phyloP scores from a whole-genome alignment of 2,888 invertebrate species.

The Microctonus brassicae region DNA sequence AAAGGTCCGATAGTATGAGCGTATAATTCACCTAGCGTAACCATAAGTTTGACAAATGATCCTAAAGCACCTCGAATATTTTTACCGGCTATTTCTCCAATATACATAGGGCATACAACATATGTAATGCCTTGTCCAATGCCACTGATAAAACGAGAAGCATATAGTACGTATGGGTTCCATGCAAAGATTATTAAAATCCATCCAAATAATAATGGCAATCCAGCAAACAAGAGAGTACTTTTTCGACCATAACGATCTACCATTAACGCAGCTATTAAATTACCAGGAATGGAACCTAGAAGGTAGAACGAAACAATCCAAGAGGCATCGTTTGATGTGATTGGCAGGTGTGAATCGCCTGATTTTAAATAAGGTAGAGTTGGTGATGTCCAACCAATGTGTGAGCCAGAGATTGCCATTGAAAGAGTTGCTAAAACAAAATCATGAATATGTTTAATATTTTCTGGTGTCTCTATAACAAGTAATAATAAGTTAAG shows the following conservation, averaged over 20 bases:
- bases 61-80: constrained; percentile 72
- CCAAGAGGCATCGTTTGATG: constrained; percentile 66
- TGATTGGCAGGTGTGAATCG: constrained; percentile 60
- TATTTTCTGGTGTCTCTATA: too few relatives aligned
- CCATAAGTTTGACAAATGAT: constrained; percentile 63
- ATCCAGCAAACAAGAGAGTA: constrained; percentile 71
- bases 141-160: constrained; percentile 75
- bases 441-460: too few relatives aligned
- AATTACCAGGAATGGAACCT: constrained; percentile 74
- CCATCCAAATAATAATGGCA: constrained; percentile 75
- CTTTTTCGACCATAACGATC: constrained; percentile 74
- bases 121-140: constrained; percentile 76
- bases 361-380: constrained; percentile 61
- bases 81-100: constrained; percentile 76
- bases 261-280: constrained; percentile 73
- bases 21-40: constrained; percentile 65
- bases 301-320: constrained; percentile 74
- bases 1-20: constrained; percentile 66
- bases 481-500: background rate
- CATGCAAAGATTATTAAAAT: constrained; percentile 75
- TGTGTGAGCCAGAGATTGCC: constrained; percentile 63
- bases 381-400: constrained; percentile 68
- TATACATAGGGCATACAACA: constrained; percentile 76
- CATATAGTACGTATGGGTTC: constrained; percentile 73
- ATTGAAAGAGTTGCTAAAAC: constrained; percentile 61